phyloP scores from a whole-genome alignment of 2,888 invertebrate species.

The Drosophila merina region DNA sequence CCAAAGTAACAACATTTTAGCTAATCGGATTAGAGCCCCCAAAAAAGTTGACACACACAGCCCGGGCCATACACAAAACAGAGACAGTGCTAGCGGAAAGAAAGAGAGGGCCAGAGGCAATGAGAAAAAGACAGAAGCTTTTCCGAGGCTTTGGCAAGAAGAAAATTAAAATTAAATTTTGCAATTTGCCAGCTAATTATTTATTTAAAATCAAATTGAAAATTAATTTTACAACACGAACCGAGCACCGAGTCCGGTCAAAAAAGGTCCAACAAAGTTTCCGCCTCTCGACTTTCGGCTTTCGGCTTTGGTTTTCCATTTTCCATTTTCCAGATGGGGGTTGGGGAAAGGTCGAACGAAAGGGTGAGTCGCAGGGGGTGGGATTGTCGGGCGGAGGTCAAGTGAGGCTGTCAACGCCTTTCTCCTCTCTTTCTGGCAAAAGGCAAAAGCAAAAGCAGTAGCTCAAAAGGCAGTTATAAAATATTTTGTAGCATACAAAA shows the following conservation, averaged over 20 bases:
- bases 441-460: conserved; percentile 2
- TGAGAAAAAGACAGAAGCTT: conserved; percentile 5
- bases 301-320: conserved; percentile 51
- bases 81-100: conserved; percentile 3
- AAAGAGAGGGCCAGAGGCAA: conserved; percentile 2
- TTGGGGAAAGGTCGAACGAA: background rate
- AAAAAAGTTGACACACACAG: conserved; percentile 33
- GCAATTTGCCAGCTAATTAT: conserved; percentile 84
- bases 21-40: conserved; percentile 70
- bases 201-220: conserved; percentile 84
- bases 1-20: conserved; percentile 69
- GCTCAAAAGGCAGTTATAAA: conserved; percentile 65
- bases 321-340: conserved; percentile 27
- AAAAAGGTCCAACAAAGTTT: conserved; percentile 53
- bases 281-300: conserved; percentile 34
- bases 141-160: conserved; percentile 47
- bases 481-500: conserved; percentile 76
- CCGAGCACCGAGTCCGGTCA: conserved; percentile 33
- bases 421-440: conserved; percentile 16
- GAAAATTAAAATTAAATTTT: conserved; percentile 83
- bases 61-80: background rate
- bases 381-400: conserved; percentile 48
- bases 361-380: conserved; percentile 2
- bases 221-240: conserved; percentile 83
- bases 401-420: conserved; percentile 57